Evolutionary conservation across 2,113 vertebrate species (phyloP), one percentile per base, ranked within the genome.

Genomic region (Campylomormyrus tamandua): DNA sequence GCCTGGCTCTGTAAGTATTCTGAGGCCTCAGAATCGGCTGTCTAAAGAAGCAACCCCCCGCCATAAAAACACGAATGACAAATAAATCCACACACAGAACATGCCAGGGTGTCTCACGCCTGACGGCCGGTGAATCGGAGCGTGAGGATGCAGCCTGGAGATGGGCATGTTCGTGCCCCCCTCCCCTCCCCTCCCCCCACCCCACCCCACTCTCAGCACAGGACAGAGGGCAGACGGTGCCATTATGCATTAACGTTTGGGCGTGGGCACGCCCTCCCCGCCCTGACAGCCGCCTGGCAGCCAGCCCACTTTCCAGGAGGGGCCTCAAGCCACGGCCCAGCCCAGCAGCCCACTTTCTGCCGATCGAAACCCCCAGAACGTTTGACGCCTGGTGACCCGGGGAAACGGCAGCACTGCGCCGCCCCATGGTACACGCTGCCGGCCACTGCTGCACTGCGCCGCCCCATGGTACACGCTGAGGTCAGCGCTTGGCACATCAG

Each of bases 401-500:
- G 90, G 91, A 89, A 90, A 91, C 87, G 88, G 92, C 93, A 92
- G 93, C 91, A 91, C 92, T 88, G 91, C 50, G 83, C 85, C 90
- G 11, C 15, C 39, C 77, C 39, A 21, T 45, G 87, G 83, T 90
- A 87, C 86, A 87, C 87, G 91, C 92, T 83, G 85, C 74, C 87
- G 80, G 90, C 88, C 66, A 24, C 88, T 88, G 46, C 91, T 91
- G 91, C 91, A 91, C 92, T 89, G 91, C 62, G 83, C 85, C 90
- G 31, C 21, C 45, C 83, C 24, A 5, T 46, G 88, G 83, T 89
- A 84, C 83, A 84, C 88, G 62, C 50, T 92, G 93, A 94, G 93
- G 91, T 93, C 92, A 90, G 84, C 39, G 42, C 74, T 90, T 93
- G 92, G 92, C 90, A 89, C 90, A 31, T 56, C 48, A 31, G 46